These are phyloP conservation scores for Dendroctonus ponderosae DNA, from an alignment of 1,140 invertebrate species.

Conservation along the genomic window DNA sequence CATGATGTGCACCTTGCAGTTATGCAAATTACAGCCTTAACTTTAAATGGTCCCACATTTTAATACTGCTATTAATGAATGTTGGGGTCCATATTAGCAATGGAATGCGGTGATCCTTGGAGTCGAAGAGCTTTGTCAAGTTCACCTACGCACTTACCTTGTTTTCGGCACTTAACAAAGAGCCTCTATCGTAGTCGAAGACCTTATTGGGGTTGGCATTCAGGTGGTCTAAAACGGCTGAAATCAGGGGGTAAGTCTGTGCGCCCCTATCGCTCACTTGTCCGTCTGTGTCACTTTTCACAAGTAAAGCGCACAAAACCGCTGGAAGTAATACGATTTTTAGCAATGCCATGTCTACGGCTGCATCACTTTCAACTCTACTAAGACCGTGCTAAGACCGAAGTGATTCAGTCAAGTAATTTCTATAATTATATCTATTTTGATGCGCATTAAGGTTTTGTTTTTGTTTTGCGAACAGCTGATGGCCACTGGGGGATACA, in stretches of 20 bases:
- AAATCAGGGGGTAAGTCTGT: not conserved
- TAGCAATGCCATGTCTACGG: too few species aligned
- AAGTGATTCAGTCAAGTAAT: too few species aligned
- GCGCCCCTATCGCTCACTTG: too few species aligned
- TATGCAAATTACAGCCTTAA: not conserved
- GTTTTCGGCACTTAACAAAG: conserved; percentile 30
- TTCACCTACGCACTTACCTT: conserved; percentile 27
- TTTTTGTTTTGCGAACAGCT: too few species aligned
- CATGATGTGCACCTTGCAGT: not conserved
- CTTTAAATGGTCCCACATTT: not conserved
- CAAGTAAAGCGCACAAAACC: too few species aligned
- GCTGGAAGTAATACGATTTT: too few species aligned
- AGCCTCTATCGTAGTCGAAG: conserved; percentile 29
- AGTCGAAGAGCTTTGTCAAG: not conserved
- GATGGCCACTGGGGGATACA: too few species aligned
- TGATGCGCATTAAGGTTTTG: too few species aligned
- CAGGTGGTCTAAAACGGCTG: conserved; percentile 30
- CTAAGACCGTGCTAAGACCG: too few species aligned
- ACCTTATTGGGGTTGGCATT: conserved; percentile 33
- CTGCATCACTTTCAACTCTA: too few species aligned
- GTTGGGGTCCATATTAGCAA: not conserved
- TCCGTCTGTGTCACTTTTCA: too few species aligned
- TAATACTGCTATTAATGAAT: not conserved
- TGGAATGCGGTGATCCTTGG: not conserved
- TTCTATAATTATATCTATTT: too few species aligned